Percentiles rank a stretch among this genome's conserved stretches.
Conservation (phyloP, 2,888 invertebrate species). For the Xanthostigma xanthostigma region DNA sequence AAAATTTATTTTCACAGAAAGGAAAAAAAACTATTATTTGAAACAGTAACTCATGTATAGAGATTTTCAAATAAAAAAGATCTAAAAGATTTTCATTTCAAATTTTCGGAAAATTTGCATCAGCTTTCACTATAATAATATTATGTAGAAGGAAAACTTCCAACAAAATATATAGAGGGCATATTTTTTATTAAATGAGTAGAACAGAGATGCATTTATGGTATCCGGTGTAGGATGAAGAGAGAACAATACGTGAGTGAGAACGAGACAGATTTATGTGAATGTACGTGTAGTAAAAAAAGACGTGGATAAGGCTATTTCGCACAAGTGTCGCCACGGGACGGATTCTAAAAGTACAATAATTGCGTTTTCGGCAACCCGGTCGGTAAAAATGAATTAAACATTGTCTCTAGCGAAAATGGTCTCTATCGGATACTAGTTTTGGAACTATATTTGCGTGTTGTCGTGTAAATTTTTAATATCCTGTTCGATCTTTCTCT, state of each 20-base stretch:
- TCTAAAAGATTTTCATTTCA: too few relatives aligned
- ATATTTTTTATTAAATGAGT: neutral
- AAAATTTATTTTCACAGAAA: too few relatives aligned
- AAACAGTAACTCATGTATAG: too few relatives aligned
- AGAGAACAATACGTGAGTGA: slow-evolving; percentile 2
- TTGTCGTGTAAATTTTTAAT: slow-evolving; percentile 1
- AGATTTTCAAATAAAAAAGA: too few relatives aligned
- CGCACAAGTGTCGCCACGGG: slow-evolving; percentile 45
- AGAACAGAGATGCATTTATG: neutral
- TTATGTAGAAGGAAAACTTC: neutral
- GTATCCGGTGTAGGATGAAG: slow-evolving; percentile 1
- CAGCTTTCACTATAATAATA: too few relatives aligned
- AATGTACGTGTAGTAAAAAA: slow-evolving; percentile 6
- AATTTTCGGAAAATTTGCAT: too few relatives aligned
- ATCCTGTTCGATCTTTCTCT: slow-evolving; percentile 4
- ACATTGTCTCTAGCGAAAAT: slow-evolving; percentile 7
- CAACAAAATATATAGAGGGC: neutral
- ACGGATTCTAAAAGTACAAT: slow-evolving; percentile 31
- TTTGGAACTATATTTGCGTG: neutral
- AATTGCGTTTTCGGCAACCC: slow-evolving; percentile 26
- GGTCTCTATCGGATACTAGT: slow-evolving; percentile 1
- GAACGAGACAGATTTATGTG: neutral
- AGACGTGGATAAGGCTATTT: slow-evolving; percentile 33
- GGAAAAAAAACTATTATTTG: too few relatives aligned
- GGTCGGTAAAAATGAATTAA: slow-evolving; percentile 12